Base-by-base conservation (phyloP, 2,797 vertebrate species). In the Protosalanx chinensis region DNA sequence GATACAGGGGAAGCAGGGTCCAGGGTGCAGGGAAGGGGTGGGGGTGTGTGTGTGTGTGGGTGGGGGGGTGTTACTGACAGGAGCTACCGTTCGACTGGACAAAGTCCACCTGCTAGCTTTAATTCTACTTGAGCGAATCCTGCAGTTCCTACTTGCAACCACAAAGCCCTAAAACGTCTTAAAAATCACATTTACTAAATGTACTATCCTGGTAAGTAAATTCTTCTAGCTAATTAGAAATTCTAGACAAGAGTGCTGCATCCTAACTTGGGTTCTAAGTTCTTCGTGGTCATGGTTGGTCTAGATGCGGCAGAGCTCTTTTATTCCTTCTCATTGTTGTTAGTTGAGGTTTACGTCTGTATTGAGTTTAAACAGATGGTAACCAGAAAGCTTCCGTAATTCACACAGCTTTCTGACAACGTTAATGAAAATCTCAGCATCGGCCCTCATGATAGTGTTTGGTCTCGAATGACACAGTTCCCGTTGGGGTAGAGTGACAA, bases 91-190 rank as follows among this genome's bases (percentile, higher is more conserved):
- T 88, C 78, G 76, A 63, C 56, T 1, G 12, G 91, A 93, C 84
- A 82, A 73, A 84, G 73, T 80, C 91, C 91, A 92, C 85, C 92
- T 93, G 91, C 58, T 83, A 72, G 66, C 56, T 75, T 71, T 72
- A 80, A 79, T 82, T 82, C 51, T 72, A 71, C 27, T 67, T 35
- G 37, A 83, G 78, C 69, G 59, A 80, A 82, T 70, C 67, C 63
- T 76, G 69, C 64, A 66, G 13, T 41, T 53, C 23, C 37, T 27
- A 51, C 64, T 16, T 20, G 23, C 64, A 16, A 8, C 64, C 64
- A 66, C 23, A 66, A 12, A 49, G 23, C 23, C 29, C 41, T 41
- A 51, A 51, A 51, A 23, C 15, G 29, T 29, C 27, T 60, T 10
- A 23, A 60, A 60, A 30, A 23, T 6, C n/a, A 23, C 41, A 46